phyloP scores from a whole-genome alignment of 2,797 vertebrate species.

The Alcedo quadribrachys region DNA sequence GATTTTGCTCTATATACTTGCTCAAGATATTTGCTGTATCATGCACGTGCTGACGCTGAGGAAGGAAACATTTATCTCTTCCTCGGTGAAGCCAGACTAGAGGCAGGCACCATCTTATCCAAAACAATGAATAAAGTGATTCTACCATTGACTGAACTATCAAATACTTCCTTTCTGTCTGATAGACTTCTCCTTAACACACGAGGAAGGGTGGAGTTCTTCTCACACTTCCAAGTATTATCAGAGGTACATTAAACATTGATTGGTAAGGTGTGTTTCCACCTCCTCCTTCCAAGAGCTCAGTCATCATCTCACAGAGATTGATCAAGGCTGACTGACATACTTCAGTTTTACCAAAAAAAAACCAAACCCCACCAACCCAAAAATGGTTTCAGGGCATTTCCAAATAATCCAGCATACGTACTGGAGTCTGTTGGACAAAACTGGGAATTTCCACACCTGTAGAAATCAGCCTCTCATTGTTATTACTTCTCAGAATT shows the following conservation, averaged over 20 bases:
- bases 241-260: background rate
- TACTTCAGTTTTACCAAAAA: background rate
- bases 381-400: background rate
- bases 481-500: background rate
- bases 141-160: background rate
- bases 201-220: background rate
- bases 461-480: background rate
- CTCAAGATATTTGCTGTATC: no score
- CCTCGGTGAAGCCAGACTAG: background rate
- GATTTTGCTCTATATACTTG: background rate
- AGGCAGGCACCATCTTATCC: background rate
- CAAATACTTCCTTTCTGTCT: background rate
- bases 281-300: background rate
- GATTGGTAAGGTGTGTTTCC: background rate
- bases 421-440: rapidly evolving
- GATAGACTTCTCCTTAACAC: background rate
- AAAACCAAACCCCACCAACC: no score
- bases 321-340: background rate
- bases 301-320: background rate
- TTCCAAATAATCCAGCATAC: background rate
- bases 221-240: background rate
- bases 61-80: background rate
- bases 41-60: background rate
- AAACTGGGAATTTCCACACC: background rate
- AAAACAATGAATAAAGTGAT: background rate